These are phyloP conservation scores for Nomada ferruginata DNA, from an alignment of 2,888 invertebrate species.

Conservation along the genomic window DNA sequence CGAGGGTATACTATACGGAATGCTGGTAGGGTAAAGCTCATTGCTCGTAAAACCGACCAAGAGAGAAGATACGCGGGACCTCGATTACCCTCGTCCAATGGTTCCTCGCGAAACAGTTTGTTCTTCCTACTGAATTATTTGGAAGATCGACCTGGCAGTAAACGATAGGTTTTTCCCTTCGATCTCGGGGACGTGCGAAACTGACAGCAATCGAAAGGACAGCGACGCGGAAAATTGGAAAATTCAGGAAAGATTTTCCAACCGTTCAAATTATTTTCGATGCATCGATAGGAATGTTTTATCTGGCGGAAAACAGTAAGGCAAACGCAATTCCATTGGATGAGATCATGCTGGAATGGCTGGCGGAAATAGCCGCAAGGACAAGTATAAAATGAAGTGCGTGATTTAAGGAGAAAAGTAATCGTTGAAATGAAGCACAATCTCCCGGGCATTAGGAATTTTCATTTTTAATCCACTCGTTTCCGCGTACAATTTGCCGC, in stretches of 20 bases:
- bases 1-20: conserved; percentile 33
- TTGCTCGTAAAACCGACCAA: conserved; percentile 63
- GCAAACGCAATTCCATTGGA: neutral
- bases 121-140: conserved; percentile 58
- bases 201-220: conserved; percentile 1
- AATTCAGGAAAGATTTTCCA: neutral
- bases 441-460: conserved; percentile 57
- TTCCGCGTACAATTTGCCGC: conserved; percentile 36
- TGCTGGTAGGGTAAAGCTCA: conserved; percentile 29
- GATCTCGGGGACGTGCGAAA: neutral
- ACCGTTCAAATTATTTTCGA: too few relatives aligned
- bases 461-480: conserved; percentile 57
- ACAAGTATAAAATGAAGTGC: conserved; percentile 49
- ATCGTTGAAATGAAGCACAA: conserved; percentile 57
- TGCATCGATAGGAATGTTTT: too few relatives aligned
- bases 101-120: conserved; percentile 16
- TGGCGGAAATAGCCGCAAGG: conserved; percentile 7
- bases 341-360: conserved; percentile 15
- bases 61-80: conserved; percentile 45
- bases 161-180: conserved; percentile 18
- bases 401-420: conserved; percentile 40
- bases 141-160: conserved; percentile 40
- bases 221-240: neutral
- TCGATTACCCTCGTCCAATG: conserved; percentile 45
- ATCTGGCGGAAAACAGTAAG: too few relatives aligned